phyloP scores from a whole-genome alignment of 2,113 vertebrate species.

The Dendrocopos noguchii region DNA sequence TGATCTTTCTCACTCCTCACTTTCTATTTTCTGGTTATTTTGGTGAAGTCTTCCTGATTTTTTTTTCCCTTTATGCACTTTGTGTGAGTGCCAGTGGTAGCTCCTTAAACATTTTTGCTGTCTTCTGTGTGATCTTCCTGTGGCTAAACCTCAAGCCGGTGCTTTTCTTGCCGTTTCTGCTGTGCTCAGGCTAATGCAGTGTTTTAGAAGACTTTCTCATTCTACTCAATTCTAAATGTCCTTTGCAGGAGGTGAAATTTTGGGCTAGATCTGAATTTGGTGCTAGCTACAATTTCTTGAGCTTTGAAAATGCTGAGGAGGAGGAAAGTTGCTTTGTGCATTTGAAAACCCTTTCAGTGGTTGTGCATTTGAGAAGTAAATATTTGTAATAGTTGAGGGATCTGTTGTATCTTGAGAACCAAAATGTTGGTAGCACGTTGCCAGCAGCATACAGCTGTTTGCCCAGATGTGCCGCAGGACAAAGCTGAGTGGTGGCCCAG shows the following conservation, averaged over 20 bases:
- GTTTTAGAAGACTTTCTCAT: neutral
- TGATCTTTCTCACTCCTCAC: neutral
- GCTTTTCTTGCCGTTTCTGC: neutral
- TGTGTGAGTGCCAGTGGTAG: neutral
- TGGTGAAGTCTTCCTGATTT: neutral
- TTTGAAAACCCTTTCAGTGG: neutral
- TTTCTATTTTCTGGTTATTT: neutral
- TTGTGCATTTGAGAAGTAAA: neutral
- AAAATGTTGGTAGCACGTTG: accelerated
- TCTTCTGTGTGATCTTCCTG: neutral
- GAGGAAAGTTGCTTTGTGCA: neutral
- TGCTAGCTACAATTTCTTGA: neutral
- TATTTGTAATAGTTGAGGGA: neutral
- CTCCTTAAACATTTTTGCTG: neutral
- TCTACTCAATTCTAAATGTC: neutral
- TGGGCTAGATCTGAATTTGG: too few relatives aligned
- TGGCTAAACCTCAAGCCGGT: neutral
- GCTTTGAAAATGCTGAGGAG: neutral
- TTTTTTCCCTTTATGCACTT: too few relatives aligned
- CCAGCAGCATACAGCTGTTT: neutral
- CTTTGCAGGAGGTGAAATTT: neutral
- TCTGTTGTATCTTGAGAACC: neutral
- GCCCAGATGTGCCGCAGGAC: neutral
- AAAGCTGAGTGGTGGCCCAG: neutral
- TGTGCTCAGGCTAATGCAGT: neutral